phyloP scores from a whole-genome alignment of 2,113 vertebrate species.

The Canis aureus region DNA sequence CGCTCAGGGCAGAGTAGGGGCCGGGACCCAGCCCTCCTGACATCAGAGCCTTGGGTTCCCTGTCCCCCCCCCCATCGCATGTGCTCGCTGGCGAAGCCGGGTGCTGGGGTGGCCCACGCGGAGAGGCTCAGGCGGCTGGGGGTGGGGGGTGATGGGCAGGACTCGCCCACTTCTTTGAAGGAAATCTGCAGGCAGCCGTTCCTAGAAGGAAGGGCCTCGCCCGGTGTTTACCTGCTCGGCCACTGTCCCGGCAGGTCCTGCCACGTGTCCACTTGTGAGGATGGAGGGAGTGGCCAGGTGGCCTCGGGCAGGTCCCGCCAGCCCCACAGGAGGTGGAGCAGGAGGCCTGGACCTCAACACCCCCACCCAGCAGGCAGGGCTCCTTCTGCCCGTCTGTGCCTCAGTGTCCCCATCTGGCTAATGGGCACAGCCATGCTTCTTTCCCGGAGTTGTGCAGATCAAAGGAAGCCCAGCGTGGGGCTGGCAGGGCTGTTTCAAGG shows the following conservation, averaged over 20 bases:
- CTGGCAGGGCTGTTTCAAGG: neutral
- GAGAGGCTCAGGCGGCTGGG: neutral
- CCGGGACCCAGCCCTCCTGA: neutral
- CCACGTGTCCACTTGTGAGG: neutral
- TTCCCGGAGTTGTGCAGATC: neutral
- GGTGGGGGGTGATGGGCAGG: rapidly evolving
- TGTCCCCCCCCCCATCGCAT: rapidly evolving
- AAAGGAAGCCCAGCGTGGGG: rapidly evolving
- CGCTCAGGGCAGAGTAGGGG: neutral
- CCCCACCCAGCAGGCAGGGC: neutral
- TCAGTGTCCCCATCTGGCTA: neutral
- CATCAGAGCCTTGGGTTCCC: neutral
- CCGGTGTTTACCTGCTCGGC: neutral
- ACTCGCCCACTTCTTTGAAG: slow-evolving; percentile 40
- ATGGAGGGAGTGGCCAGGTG: neutral
- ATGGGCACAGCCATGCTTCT: neutral
- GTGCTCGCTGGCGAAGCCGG: neutral
- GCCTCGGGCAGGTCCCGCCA: neutral
- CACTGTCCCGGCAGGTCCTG: neutral
- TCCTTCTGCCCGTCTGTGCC: neutral
- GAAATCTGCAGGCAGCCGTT: neutral
- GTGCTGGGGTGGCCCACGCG: neutral
- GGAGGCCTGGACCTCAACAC: neutral
- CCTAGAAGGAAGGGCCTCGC: slow-evolving; percentile 67
- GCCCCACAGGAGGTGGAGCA: no score